A percentile compares a stretch with the other conserved stretches of the same genome.
phyloP scores from a whole-genome alignment of 2,113 vertebrate genomes.

The Oreochromis niloticus region DNA sequence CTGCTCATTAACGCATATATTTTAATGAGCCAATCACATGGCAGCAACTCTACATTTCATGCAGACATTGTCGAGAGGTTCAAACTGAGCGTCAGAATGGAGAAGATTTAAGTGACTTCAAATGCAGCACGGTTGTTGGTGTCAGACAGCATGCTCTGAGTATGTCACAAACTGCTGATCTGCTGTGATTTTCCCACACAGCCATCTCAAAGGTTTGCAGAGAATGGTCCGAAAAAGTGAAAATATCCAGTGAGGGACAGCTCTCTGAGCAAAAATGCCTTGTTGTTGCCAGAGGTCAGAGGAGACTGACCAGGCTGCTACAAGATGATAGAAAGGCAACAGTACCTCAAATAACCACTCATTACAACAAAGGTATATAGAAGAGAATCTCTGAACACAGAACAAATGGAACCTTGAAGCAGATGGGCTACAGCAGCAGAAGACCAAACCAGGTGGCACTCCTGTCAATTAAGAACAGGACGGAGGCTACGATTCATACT shows the following conservation, averaged over 20 bases:
- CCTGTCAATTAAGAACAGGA: neutral
- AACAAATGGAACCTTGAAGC: neutral
- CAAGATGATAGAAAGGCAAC: neutral
- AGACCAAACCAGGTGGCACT: neutral
- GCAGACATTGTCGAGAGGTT: neutral
- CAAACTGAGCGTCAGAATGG: neutral
- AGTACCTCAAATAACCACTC: neutral
- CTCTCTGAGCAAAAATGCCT: neutral
- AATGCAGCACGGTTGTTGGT: neutral
- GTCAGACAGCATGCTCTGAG: neutral
- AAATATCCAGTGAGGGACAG: neutral
- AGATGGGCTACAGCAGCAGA: neutral
- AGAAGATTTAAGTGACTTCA: neutral
- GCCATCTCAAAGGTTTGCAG: neutral
- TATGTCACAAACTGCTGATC: neutral
- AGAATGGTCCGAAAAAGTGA: neutral
- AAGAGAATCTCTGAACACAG: neutral
- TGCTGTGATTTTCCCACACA: neutral
- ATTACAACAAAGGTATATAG: neutral
- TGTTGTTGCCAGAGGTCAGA: neutral
- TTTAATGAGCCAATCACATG: neutral
- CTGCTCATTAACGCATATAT: neutral
- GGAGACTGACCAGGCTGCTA: neutral
- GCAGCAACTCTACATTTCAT: neutral
- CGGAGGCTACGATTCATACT: neutral